A percentile compares a stretch with the other conserved stretches of the same genome.
Conservation (phyloP, 2,113 vertebrate species). For the Malurus melanocephalus region DNA sequence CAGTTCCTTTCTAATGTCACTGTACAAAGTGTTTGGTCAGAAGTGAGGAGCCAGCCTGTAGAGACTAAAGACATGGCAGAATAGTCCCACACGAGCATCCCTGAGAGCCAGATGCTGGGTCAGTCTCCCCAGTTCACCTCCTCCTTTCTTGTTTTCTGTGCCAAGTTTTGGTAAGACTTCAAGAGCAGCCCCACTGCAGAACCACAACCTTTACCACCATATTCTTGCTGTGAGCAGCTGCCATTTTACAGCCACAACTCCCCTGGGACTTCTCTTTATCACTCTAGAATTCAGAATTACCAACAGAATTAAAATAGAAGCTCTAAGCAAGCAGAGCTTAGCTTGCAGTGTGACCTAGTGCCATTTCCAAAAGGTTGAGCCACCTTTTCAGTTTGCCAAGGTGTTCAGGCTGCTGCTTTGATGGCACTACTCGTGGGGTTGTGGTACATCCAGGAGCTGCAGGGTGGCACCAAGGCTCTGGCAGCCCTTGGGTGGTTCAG, state of each 20-base stretch:
- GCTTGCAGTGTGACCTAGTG: background rate
- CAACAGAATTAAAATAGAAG: background rate
- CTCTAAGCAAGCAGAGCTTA: background rate
- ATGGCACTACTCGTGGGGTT: fast-evolving
- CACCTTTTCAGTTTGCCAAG: background rate
- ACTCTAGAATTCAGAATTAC: background rate
- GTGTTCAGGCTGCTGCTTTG: background rate
- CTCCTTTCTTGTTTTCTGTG: background rate
- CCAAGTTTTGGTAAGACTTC: background rate
- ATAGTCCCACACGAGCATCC: background rate
- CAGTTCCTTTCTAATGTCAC: background rate
- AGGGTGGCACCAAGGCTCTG: background rate
- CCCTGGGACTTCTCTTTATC: background rate
- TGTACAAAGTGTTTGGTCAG: background rate
- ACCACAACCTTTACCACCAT: background rate
- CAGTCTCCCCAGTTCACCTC: background rate
- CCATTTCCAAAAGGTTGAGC: background rate
- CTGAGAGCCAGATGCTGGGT: fast-evolving
- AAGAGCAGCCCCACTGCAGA: background rate
- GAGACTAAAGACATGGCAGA: background rate
- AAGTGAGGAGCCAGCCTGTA: background rate
- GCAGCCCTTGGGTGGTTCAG: background rate
- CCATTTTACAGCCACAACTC: background rate
- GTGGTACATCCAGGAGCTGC: fast-evolving
- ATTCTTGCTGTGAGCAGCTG: background rate